Evolutionary conservation across 2,888 invertebrate species (phyloP).

Genomic region (Scrobipalpa costella): DNA sequence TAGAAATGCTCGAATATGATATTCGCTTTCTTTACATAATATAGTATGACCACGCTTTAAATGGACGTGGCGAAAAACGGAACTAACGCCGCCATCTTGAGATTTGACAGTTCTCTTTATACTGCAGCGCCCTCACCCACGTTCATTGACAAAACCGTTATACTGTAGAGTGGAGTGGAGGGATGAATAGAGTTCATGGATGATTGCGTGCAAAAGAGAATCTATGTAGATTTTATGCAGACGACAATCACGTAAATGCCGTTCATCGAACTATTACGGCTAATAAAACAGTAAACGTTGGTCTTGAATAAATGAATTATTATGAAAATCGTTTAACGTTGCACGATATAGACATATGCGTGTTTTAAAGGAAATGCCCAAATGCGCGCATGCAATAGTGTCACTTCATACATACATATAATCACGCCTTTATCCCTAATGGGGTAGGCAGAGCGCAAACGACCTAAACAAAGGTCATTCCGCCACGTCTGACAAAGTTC

Average conservation of each 20-base stretch:
- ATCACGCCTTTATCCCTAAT: no score
- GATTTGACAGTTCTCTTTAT: no score
- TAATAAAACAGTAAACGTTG: constrained; percentile 15
- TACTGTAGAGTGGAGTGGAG: no score
- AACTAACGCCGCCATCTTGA: no score
- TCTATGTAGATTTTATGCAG: constrained; percentile 20
- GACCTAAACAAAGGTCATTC: no score
- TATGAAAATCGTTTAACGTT: constrained; percentile 4
- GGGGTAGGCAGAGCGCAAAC: no score
- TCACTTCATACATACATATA: background rate
- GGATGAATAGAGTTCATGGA: background rate
- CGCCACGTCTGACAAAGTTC: no score
- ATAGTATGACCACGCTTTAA: no score
- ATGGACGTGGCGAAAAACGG: no score
- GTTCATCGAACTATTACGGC: constrained; percentile 12
- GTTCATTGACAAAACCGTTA: no score
- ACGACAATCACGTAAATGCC: constrained; percentile 1
- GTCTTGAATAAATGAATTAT: background rate
- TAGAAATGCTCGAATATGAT: constrained; percentile 10
- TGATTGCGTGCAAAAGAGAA: background rate
- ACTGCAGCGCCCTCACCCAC: no score
- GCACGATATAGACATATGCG: background rate
- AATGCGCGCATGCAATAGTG: background rate
- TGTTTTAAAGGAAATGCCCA: background rate
- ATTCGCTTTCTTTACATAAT: constrained; percentile 12